phyloP scores from a whole-genome alignment of 2,797 vertebrate genomes.

The Florisuga fusca region DNA sequence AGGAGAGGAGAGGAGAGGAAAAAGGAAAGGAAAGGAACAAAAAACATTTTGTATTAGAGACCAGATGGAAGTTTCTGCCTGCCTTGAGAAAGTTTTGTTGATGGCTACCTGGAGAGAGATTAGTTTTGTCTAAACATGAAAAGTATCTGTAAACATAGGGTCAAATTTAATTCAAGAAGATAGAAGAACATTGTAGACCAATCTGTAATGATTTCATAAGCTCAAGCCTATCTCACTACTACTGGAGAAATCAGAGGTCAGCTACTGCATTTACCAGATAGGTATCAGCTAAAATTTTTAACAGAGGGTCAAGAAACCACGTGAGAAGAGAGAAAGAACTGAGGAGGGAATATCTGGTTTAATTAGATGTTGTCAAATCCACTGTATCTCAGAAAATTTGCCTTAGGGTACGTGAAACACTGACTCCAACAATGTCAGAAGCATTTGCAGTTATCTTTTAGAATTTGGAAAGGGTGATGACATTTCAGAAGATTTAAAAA shows the following conservation, averaged over 20 bases:
- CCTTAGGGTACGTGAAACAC: neutral
- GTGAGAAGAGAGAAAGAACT: neutral
- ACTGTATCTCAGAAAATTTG: neutral
- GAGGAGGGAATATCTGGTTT: neutral
- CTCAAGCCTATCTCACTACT: neutral
- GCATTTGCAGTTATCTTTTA: neutral
- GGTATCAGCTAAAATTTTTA: neutral
- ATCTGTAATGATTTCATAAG: neutral
- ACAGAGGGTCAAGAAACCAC: neutral
- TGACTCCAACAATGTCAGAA: neutral
- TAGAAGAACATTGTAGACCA: neutral
- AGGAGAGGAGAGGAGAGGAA: too few relatives aligned
- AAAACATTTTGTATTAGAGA: fast-evolving
- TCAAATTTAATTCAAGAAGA: neutral
- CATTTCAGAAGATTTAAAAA: constrained; percentile 44
- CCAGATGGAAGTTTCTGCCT: neutral
- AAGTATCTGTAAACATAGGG: neutral
- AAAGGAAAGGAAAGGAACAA: neutral
- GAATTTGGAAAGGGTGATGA: neutral
- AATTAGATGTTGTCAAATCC: neutral
- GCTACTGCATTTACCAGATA: neutral
- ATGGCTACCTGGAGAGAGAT: neutral
- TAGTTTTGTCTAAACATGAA: neutral
- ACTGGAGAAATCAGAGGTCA: neutral
- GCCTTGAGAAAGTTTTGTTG: neutral